These are phyloP conservation scores for Euplagia quadripunctaria DNA, from an alignment of 2,888 invertebrate genomes.

Conservation along the genomic window DNA sequence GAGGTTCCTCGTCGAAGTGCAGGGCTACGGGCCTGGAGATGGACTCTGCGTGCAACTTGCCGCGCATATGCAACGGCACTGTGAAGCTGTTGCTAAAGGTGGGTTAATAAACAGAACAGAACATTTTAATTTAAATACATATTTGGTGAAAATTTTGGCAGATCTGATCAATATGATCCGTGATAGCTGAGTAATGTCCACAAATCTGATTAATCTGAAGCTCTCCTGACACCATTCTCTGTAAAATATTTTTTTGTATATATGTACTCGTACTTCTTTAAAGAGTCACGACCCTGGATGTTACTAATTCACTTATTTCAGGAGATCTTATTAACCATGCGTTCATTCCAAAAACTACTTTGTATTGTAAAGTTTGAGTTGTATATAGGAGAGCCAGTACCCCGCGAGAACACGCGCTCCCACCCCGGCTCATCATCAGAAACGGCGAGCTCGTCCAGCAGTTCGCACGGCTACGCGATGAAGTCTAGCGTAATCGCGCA, in stretches of 20 bases:
- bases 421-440: constrained; percentile 79
- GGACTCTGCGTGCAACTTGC: constrained; percentile 93
- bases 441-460: constrained; percentile 87
- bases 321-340: neutral
- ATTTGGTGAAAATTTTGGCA: neutral
- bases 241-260: too few species aligned
- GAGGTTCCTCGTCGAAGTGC: constrained; percentile 95
- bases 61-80: constrained; percentile 94
- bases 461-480: constrained; percentile 71
- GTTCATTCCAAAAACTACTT: neutral
- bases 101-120: constrained; percentile 10
- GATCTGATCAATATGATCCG: neutral
- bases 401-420: constrained; percentile 63
- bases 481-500: constrained; percentile 66
- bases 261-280: too few species aligned
- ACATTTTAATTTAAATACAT: neutral
- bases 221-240: too few species aligned
- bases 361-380: neutral
- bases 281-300: neutral
- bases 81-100: constrained; percentile 89
- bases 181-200: neutral
- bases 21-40: constrained; percentile 93
- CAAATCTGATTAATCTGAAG: neutral
- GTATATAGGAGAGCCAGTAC: constrained; percentile 56
- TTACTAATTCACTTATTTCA: neutral